Conservation (phyloP, 2,888 invertebrate genomes). For the Acheta domesticus region DNA sequence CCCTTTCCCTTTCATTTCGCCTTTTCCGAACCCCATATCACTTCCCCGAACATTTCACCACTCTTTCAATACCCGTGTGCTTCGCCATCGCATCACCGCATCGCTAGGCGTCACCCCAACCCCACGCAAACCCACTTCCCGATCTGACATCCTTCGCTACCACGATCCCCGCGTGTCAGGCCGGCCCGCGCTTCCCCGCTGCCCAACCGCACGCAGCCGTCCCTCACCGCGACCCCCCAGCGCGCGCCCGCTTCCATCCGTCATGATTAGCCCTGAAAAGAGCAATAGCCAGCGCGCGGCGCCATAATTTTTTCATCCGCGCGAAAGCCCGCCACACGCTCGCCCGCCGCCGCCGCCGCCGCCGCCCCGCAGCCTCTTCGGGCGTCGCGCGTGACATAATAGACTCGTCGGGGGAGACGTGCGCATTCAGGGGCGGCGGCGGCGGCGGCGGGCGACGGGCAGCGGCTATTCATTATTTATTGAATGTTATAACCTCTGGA, state of each 20-base stretch:
- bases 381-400: neutral
- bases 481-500: slow-evolving; percentile 9
- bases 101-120: no score
- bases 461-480: neutral
- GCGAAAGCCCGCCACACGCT: neutral
- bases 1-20: no score
- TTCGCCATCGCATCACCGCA: no score
- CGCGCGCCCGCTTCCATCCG: neutral
- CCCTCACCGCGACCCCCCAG: neutral
- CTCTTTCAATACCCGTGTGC: no score
- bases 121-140: no score
- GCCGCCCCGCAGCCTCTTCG: no score
- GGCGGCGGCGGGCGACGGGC: neutral
- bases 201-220: neutral
- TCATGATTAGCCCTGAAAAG: slow-evolving; percentile 18
- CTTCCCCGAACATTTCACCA: no score
- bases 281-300: neutral
- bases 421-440: neutral
- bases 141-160: no score
- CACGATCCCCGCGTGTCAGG: neutral
- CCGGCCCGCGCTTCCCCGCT: neutral
- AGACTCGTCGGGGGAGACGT: neutral
- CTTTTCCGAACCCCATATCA: no score
- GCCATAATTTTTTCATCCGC: slow-evolving; percentile 18
- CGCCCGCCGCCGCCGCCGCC: neutral